phyloP scores from a whole-genome alignment of 2,113 vertebrate species.

The Nannobrachium achirus region DNA sequence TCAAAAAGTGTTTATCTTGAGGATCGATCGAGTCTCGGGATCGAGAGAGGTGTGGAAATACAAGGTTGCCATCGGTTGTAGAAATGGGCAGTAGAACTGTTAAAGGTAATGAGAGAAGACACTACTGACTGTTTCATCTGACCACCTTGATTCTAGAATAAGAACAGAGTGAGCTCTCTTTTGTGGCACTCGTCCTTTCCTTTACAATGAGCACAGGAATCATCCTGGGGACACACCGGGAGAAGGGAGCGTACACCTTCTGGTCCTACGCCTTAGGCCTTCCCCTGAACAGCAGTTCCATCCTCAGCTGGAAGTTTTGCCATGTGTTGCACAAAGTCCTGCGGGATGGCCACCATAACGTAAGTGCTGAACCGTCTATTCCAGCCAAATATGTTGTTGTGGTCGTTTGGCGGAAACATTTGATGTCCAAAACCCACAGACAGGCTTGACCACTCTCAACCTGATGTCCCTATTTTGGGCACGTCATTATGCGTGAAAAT shows the following conservation, averaged over 20 bases:
- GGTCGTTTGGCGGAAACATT: no score
- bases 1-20: no score
- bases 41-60: no score
- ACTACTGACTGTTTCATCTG: no score
- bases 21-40: no score
- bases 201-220: conserved; percentile 86
- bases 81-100: no score
- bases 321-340: conserved; percentile 96
- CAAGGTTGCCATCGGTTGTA: no score
- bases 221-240: conserved; percentile 94
- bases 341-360: conserved; percentile 92
- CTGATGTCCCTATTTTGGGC: no score
- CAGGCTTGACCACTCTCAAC: no score
- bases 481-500: no score
- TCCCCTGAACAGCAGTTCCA: conserved; percentile 89
- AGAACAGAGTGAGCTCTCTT: not conserved
- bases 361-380: conserved; percentile 72
- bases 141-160: not conserved
- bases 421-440: no score
- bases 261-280: conserved; percentile 96
- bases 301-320: conserved; percentile 99
- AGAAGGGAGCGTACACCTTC: conserved; percentile 97
- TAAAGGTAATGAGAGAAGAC: no score
- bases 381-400: not conserved
- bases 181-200: conserved; percentile 51